A percentile compares a stretch with the other conserved stretches of the same genome.
Conservation (phyloP, 2,113 vertebrate species). For the Myodes glareolus region DNA sequence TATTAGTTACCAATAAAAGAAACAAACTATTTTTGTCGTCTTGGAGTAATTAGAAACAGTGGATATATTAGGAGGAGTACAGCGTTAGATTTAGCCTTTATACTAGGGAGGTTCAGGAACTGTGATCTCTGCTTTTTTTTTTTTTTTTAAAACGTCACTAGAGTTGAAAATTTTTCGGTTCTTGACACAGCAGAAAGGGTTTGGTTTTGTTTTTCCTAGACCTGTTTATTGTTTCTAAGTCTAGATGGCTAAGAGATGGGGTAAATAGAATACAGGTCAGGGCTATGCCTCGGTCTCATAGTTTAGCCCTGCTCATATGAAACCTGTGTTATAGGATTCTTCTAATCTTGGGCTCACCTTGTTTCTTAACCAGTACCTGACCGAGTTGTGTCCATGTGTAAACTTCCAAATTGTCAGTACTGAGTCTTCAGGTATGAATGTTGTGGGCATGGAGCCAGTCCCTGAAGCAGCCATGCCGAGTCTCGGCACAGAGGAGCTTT, state of each 20-base stretch:
- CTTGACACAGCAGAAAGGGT: not conserved
- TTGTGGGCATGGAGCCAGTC: constrained; percentile 28
- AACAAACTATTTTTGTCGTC: constrained; percentile 49
- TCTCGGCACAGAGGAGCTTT: not conserved
- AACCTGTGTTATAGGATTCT: not conserved
- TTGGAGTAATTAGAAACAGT: constrained; percentile 49
- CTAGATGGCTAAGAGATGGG: not conserved
- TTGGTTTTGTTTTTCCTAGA: not conserved
- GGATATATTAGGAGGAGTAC: not conserved
- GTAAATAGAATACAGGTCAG: not conserved
- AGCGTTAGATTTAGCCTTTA: not conserved
- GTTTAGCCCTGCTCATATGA: constrained; percentile 23
- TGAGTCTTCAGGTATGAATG: not conserved
- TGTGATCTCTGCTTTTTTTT: not conserved
- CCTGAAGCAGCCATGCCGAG: not conserved
- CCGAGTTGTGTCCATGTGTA: not conserved
- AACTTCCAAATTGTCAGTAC: not conserved
- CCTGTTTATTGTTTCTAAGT: constrained; percentile 11
- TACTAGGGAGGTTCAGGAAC: not conserved
- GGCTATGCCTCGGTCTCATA: not conserved
- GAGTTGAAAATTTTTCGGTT: constrained; percentile 19
- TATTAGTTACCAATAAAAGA: constrained; percentile 59
- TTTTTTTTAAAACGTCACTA: not conserved
- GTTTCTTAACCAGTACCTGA: not conserved
- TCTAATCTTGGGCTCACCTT: not conserved